Evolutionary conservation across 2,888 invertebrate genomes (phyloP).

Genomic region (Cremastinae sp.): DNA sequence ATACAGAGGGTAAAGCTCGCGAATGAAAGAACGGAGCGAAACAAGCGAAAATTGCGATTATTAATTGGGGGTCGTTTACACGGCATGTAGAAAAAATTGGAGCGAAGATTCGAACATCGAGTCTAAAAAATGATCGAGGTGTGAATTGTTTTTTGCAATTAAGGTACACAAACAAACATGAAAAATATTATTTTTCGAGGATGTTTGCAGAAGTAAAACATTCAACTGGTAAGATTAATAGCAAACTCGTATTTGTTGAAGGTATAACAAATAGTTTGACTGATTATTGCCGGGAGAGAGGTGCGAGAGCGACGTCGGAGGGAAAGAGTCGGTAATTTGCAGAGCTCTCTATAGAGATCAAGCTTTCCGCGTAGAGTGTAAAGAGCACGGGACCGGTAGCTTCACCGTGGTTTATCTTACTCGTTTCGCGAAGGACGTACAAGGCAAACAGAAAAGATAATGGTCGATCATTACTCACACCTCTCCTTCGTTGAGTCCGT

Average conservation of each 20-base stretch:
- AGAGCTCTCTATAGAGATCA: conserved; percentile 40
- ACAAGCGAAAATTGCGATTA: too few species aligned
- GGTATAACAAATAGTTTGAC: conserved; percentile 51
- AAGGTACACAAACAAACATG: too few species aligned
- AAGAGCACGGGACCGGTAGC: conserved; percentile 44
- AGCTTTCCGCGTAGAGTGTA: conserved; percentile 49
- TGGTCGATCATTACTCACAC: conserved; percentile 74
- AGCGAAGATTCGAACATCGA: too few species aligned
- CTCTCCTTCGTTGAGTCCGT: conserved; percentile 55
- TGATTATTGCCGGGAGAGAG: conserved; percentile 44
- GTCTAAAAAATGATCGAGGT: conserved; percentile 10
- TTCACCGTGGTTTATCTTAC: conserved; percentile 61
- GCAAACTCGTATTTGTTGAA: conserved; percentile 35
- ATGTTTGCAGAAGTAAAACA: not conserved
- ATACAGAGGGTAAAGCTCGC: too few species aligned
- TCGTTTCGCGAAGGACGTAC: conserved; percentile 63
- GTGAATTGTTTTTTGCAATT: not conserved
- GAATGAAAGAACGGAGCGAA: too few species aligned
- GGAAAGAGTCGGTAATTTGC: conserved; percentile 61
- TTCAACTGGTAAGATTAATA: conserved; percentile 41
- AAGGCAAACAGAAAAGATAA: conserved; percentile 73
- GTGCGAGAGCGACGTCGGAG: conserved; percentile 34
- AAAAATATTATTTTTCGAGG: conserved; percentile 6
- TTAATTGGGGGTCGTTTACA: too few species aligned
- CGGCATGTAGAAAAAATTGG: too few species aligned